Evolutionary conservation across 1,140 invertebrate species (phyloP).

Genomic region (Paraescarpia echinospica): DNA sequence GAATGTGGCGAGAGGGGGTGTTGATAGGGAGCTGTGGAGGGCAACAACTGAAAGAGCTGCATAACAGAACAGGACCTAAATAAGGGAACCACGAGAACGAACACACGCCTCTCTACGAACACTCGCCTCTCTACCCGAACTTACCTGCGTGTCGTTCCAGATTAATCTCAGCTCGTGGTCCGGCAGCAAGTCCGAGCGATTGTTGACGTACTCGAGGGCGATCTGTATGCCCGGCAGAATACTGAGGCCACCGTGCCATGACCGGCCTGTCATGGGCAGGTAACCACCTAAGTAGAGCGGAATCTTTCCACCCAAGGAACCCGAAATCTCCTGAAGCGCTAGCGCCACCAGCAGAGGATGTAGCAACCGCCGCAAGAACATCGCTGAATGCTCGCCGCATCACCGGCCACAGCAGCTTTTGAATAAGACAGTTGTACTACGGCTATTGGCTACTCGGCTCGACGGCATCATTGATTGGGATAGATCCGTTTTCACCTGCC

Average conservation of each 20-base stretch:
- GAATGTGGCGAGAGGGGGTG: too few species aligned
- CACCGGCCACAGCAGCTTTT: neutral
- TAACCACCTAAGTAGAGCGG: neutral
- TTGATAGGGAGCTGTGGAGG: too few species aligned
- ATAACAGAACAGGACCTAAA: too few species aligned
- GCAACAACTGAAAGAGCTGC: too few species aligned
- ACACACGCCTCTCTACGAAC: too few species aligned
- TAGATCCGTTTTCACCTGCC: too few species aligned
- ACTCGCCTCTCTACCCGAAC: conserved; percentile 26
- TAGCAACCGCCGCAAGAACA: neutral
- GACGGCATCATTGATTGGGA: neutral
- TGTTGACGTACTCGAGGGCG: conserved; percentile 89
- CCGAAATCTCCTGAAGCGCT: neutral
- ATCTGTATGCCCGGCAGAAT: conserved; percentile 91
- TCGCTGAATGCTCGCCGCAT: neutral
- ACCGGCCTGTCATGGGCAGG: neutral
- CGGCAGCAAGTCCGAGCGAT: conserved; percentile 76
- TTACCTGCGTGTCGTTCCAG: conserved; percentile 93
- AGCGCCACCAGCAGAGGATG: neutral
- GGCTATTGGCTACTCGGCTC: neutral
- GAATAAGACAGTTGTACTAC: neutral
- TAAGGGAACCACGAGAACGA: too few species aligned
- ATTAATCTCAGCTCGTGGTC: conserved; percentile 89
- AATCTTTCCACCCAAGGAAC: neutral
- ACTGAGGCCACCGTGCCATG: conserved; percentile 56